Conservation (phyloP, 2,797 vertebrate species). For the Gallinago nigripennis region DNA sequence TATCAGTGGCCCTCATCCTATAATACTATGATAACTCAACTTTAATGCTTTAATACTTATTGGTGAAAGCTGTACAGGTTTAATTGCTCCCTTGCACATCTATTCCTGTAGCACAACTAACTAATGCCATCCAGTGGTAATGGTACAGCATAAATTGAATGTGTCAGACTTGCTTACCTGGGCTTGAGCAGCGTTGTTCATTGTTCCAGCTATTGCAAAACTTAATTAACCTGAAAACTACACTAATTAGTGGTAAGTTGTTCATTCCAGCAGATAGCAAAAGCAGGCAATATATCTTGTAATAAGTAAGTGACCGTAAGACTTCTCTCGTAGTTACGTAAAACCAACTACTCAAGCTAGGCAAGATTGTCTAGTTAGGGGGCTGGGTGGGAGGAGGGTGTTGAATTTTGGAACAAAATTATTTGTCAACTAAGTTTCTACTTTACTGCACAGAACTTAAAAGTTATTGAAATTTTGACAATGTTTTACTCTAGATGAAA, state of each 20-base stretch:
- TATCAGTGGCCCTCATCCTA: neutral
- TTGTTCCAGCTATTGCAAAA: neutral
- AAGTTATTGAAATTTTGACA: neutral
- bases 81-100: neutral
- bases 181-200: neutral
- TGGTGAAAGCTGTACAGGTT: neutral
- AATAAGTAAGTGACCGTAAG: neutral
- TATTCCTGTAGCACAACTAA: constrained; percentile 37
- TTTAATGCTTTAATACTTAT: neutral
- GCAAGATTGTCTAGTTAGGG: neutral
- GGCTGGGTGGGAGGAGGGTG: neutral
- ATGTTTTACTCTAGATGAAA: neutral
- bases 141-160: neutral
- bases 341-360: neutral
- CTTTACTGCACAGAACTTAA: neutral
- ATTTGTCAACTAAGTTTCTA: neutral
- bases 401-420: neutral
- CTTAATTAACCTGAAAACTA: neutral
- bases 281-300: neutral
- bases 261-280: neutral
- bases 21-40: neutral
- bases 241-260: neutral
- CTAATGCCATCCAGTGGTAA: constrained; percentile 74
- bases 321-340: neutral
- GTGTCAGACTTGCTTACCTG: neutral